A percentile compares a stretch with the other conserved stretches of the same genome.
Evolutionary conservation across 2,888 invertebrate genomes (phyloP).

Genomic region (Clusia tigrina): DNA sequence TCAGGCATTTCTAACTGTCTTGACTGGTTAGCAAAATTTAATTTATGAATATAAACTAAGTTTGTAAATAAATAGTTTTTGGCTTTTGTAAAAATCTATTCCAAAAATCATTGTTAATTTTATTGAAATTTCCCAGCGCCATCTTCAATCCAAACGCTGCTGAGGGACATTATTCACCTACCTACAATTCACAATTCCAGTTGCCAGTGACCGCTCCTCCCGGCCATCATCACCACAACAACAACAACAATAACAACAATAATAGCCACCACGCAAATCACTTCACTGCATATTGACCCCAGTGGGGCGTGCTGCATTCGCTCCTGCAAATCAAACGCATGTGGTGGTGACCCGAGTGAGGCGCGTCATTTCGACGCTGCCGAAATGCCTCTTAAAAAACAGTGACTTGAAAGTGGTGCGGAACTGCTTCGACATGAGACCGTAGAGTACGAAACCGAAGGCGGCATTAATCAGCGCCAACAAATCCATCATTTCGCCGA

Average conservation of each 20-base stretch:
- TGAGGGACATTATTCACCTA: too few species aligned
- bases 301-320: not conserved
- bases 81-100: too few species aligned
- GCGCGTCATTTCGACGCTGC: constrained; percentile 60
- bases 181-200: too few species aligned
- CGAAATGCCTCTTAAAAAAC: constrained; percentile 77
- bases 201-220: too few species aligned
- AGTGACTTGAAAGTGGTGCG: constrained; percentile 74
- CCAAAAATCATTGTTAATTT: too few species aligned
- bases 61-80: too few species aligned
- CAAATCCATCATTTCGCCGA: constrained; percentile 89
- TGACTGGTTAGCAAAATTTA: too few species aligned
- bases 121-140: too few species aligned
- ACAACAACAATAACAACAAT: constrained; percentile 13
- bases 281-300: not conserved
- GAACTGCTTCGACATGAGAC: constrained; percentile 93
- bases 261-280: constrained; percentile 5
- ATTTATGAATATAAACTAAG: too few species aligned
- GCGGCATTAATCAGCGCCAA: constrained; percentile 90
- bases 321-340: constrained; percentile 57
- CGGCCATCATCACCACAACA: too few species aligned
- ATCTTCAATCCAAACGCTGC: too few species aligned
- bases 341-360: constrained; percentile 61
- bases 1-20: too few species aligned
- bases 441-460: constrained; percentile 92